Conservation (phyloP, 2,888 invertebrate species). For the Drosophila melanocephala region DNA sequence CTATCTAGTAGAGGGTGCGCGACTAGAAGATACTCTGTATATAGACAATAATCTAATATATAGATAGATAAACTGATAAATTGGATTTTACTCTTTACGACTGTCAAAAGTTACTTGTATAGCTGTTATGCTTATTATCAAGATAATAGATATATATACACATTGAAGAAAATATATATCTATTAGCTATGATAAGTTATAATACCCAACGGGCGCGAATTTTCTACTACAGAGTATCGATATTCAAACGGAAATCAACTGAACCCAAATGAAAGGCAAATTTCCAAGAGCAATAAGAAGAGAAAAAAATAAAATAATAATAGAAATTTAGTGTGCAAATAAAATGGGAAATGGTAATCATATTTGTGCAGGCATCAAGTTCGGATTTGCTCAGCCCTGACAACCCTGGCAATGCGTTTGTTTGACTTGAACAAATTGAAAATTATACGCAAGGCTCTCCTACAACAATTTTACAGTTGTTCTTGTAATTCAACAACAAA, state of each 20-base stretch:
- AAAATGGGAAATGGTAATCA: constrained; percentile 76
- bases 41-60: too few species aligned
- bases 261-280: constrained; percentile 57
- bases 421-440: constrained; percentile 79
- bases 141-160: rapidly evolving
- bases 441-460: constrained; percentile 73
- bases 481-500: constrained; percentile 62
- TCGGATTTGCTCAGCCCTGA: constrained; percentile 42
- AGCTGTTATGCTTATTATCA: not conserved
- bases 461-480: constrained; percentile 48
- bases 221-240: constrained; percentile 16
- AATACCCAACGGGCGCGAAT: not conserved
- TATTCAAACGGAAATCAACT: constrained; percentile 34
- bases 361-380: constrained; percentile 60
- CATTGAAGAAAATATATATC: not conserved
- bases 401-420: constrained; percentile 59
- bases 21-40: constrained; percentile 11
- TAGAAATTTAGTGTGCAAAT: constrained; percentile 51
- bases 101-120: not conserved
- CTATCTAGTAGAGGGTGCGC: rapidly evolving
- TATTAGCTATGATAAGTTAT: not conserved
- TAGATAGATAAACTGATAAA: not conserved
- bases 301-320: constrained; percentile 16
- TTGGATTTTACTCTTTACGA: not conserved
- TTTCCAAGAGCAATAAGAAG: constrained; percentile 38